A percentile compares a stretch with the other conserved stretches of the same genome.
These are phyloP conservation scores for Pelagia noctiluca DNA, from an alignment of 30 jellyfish, hydroid and myxozoan species.

Conservation along the genomic window DNA sequence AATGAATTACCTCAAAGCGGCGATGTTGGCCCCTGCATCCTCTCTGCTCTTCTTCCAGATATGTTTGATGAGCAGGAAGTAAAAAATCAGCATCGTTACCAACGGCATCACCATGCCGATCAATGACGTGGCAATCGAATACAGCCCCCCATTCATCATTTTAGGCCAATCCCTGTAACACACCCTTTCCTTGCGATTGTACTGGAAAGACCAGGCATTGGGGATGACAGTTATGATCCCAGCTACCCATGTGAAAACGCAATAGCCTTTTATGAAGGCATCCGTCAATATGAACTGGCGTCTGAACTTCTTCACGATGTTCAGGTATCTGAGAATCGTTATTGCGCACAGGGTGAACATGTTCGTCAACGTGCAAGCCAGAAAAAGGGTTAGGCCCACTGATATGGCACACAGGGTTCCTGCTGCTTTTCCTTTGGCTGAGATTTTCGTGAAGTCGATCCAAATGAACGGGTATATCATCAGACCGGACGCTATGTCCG, in stretches of 20 bases:
- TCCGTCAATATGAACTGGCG: background rate
- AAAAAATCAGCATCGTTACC: background rate
- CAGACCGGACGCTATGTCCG: conserved; percentile 15
- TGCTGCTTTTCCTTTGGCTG: background rate
- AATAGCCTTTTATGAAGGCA: background rate
- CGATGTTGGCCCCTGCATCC: background rate
- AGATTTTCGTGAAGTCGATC: conserved; percentile 19
- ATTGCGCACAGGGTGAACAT: conserved; percentile 14
- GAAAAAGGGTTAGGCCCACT: conserved; percentile 16
- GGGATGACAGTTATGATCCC: conserved; percentile 3
- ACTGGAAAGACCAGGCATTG: conserved; percentile 10
- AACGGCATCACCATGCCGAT: background rate
- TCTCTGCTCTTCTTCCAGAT: conserved; percentile 18
- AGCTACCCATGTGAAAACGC: conserved; percentile 19
- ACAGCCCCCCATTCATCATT: background rate
- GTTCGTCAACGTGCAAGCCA: conserved; percentile 12
- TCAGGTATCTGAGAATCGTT: conserved; percentile 12
- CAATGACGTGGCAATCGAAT: background rate
- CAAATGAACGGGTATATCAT: conserved; percentile 27
- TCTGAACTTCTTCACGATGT: conserved; percentile 21
- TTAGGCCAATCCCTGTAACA: conserved; percentile 22
- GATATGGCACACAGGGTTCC: conserved; percentile 12
- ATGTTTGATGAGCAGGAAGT: background rate
- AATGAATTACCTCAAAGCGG: too few species aligned
- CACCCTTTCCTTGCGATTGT: background rate